Conservation (phyloP, 2,888 invertebrate species). For the Clanis bilineata region DNA sequence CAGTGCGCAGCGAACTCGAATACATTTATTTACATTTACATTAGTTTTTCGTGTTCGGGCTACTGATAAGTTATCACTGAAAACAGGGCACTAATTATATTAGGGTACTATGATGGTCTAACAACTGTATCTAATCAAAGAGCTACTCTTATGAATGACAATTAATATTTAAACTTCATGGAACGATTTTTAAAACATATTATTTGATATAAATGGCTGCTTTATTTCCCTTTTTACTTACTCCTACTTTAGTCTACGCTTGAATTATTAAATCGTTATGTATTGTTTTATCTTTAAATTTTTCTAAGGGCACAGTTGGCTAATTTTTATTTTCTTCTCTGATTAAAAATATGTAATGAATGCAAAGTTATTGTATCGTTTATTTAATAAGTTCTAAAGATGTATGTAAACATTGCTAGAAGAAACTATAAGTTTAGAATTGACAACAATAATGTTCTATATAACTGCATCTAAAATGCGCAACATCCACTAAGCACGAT, state of each 20-base stretch:
- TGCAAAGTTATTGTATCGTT: slow-evolving; percentile 12
- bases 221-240: slow-evolving; percentile 2
- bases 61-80: slow-evolving; percentile 29
- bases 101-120: slow-evolving; percentile 30
- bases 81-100: slow-evolving; percentile 39
- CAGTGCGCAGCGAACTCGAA: too few species aligned
- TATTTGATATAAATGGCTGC: background rate
- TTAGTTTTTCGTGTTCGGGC: too few species aligned
- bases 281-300: slow-evolving; percentile 6
- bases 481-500: background rate
- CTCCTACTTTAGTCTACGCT: slow-evolving; percentile 3
- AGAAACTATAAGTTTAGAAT: slow-evolving; percentile 31
- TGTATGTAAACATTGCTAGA: slow-evolving; percentile 23
- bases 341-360: slow-evolving; percentile 16
- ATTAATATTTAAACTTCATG: slow-evolving; percentile 15
- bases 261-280: slow-evolving; percentile 4
- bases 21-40: too few species aligned
- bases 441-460: slow-evolving; percentile 22
- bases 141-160: slow-evolving; percentile 19
- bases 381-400: slow-evolving; percentile 20
- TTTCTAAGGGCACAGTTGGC: slow-evolving; percentile 24
- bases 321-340: slow-evolving; percentile 19
- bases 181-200: slow-evolving; percentile 14
- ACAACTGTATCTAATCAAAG: slow-evolving; percentile 26
- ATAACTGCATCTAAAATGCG: slow-evolving; percentile 13